Evolutionary conservation across 2,113 vertebrate genomes (phyloP), one percentile per base, ranked within the genome.

Genomic region (Sorex araneus): DNA sequence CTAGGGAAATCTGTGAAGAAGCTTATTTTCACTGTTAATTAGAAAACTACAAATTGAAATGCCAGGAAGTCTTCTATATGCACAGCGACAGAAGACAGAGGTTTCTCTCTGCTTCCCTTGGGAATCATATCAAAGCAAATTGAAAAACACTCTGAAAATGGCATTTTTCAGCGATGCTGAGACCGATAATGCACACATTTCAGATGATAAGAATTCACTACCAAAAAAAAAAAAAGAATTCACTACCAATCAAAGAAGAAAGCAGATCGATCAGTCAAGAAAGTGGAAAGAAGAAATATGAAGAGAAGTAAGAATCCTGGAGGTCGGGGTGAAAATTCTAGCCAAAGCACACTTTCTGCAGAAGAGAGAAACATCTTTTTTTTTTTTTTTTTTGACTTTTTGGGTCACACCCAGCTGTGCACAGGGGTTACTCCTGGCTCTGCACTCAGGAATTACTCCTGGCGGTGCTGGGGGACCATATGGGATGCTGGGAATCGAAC

Each of bases 151-250:
- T 78, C 40, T 75, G 34, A 87, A 93, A 43, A 21, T 27, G 16
- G 45, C 21, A 64, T 28, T 73, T 79, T 85, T 84, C n/a, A 85
- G 40, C 28, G 45, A 92, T 18, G 27, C 32, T 43, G 50, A 88
- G 66, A 57, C 1, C 75, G 36, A 28, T 34, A 57, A 66, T 25
- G 3, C 23, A 69, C 32, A 75, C 13, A 79, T 80, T 64, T 83
- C 27, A 71, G 30, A 54, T 82, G 47, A 77, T 9, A 13, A 32
- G 9, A 71, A 54, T 45, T 28, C 63, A 87, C 12, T 70, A 19
- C 13, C 45, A 54, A 7, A 30, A 6, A 57, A 36, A 78, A 32
- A 36, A 67, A 36, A 47, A 32, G 9, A 71, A 54, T 45, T 28
- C 63, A 87, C 12, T 70, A 19, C 13, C 45, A 54, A 7, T 57